phyloP scores from a whole-genome alignment of 1,140 invertebrate species.

The Luehdorfia chinensis region DNA sequence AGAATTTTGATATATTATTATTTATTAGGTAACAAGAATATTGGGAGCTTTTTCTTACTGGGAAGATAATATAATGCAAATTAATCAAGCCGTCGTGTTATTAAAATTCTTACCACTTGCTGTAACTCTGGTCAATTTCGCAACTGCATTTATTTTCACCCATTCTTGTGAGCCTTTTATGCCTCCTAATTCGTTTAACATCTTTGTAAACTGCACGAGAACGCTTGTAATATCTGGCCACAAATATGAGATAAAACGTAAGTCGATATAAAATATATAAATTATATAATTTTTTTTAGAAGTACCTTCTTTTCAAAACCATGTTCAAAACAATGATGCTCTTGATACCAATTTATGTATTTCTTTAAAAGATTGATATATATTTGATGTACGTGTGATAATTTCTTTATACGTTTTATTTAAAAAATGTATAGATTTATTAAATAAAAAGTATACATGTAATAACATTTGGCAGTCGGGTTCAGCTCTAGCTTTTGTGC shows the following conservation, averaged over 20 bases:
- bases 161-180: slow-evolving; percentile 41
- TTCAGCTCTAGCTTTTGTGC: too few relatives aligned
- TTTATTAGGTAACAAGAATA: slow-evolving; percentile 60
- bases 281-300: too few relatives aligned
- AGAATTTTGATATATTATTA: too few relatives aligned
- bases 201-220: slow-evolving; percentile 45
- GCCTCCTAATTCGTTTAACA: slow-evolving; percentile 19
- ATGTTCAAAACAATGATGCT: too few relatives aligned
- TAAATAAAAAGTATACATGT: too few relatives aligned
- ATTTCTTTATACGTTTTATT: too few relatives aligned
- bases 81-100: slow-evolving; percentile 47
- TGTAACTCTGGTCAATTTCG: slow-evolving; percentile 49
- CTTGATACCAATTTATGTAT: too few relatives aligned
- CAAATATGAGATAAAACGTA: slow-evolving; percentile 34
- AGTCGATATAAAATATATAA: slow-evolving; percentile 22
- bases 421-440: too few relatives aligned
- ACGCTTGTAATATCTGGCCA: slow-evolving; percentile 28
- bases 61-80: slow-evolving; percentile 60
- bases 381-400: too few relatives aligned
- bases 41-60: slow-evolving; percentile 53
- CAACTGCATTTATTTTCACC: slow-evolving; percentile 45
- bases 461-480: too few relatives aligned
- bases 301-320: too few relatives aligned
- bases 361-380: too few relatives aligned
- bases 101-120: slow-evolving; percentile 58